Evolutionary conservation across 2,888 invertebrate species (phyloP).

Genomic region (Dryomyza anilis): DNA sequence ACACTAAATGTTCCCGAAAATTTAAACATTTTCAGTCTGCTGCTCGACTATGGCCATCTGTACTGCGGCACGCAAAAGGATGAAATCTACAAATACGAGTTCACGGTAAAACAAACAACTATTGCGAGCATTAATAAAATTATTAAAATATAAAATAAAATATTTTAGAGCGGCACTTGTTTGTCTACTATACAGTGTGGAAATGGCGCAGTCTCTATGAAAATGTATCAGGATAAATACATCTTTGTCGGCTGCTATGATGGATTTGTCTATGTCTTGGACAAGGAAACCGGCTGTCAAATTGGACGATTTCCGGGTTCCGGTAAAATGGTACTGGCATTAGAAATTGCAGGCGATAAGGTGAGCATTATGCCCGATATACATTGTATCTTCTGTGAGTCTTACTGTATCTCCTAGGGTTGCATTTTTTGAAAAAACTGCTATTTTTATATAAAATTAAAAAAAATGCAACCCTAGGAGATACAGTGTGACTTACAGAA

Average conservation of each 20-base stretch:
- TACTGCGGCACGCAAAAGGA: constrained; percentile 78
- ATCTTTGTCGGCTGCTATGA: constrained; percentile 78
- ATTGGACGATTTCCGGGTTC: constrained; percentile 72
- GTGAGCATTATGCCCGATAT: constrained; percentile 61
- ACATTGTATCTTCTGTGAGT: too few relatives aligned
- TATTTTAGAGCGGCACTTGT: constrained; percentile 69
- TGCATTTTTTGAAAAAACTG: too few relatives aligned
- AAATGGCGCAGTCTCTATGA: constrained; percentile 76
- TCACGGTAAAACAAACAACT: constrained; percentile 64
- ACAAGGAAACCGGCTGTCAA: constrained; percentile 62
- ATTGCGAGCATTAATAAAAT: background rate
- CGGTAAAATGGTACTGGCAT: constrained; percentile 73
- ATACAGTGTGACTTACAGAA: too few relatives aligned
- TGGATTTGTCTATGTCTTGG: constrained; percentile 76
- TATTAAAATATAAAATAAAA: constrained; percentile 8
- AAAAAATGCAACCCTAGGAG: too few relatives aligned
- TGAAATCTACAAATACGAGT: constrained; percentile 76
- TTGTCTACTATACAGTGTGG: constrained; percentile 68
- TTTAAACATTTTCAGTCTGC: constrained; percentile 72
- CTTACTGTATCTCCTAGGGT: too few relatives aligned
- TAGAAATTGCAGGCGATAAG: constrained; percentile 71
- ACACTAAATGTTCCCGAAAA: constrained; percentile 66
- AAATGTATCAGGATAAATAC: constrained; percentile 67
- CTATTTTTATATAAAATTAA: constrained; percentile 1
- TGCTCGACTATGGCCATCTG: constrained; percentile 72